Evolutionary conservation across 2,113 vertebrate species (phyloP), one percentile per base, ranked within the genome.

Genomic region (Bos javanicus): DNA sequence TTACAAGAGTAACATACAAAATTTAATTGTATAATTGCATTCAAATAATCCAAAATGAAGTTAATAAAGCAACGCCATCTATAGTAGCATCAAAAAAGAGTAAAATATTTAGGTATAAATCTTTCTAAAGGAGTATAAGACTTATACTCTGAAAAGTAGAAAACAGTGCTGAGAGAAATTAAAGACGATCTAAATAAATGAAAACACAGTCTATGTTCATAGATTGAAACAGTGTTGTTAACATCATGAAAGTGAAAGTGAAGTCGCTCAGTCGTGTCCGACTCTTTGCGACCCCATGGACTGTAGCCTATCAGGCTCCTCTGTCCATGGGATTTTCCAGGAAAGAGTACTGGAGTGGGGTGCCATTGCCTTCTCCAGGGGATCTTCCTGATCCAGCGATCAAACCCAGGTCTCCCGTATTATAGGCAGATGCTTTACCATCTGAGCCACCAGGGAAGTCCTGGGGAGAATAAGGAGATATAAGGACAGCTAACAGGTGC

Each of bases 21-120:
- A 78, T 90, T 60, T 10, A 60, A 71, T 26, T 94, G 13, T 59
- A 54, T 59, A 91, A 23, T 78, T 87, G 11, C 14, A 95, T 82
- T 56, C 39, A 54, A 96, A 64, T 28, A 76, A 82, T 39, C n/a
- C 33, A 81, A 96, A 64, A 88, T 74, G 60, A 95, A 90, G 92
- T 91, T 89, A 90, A 78, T 36, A 88, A 83, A 92, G 92, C 12
- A 33, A 88, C 36, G 88, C 17, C 26, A 91, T 85, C 91, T 95
- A 60, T 4, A 85, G 52, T 81, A 71, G 21, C 76, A 74, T 56
- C 62, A 74, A 43, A 89, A 89, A 91, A 43, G 15, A 90, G 12
- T 86, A 92, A 92, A 95, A 81, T 52, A 92, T 78, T 94, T 82
- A 91, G 23, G 8, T 96, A 80, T 33, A 91, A 87, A 86, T 81